These are phyloP conservation scores for Prionace glauca DNA, from an alignment of 2,797 vertebrate species.

Conservation along the genomic window DNA sequence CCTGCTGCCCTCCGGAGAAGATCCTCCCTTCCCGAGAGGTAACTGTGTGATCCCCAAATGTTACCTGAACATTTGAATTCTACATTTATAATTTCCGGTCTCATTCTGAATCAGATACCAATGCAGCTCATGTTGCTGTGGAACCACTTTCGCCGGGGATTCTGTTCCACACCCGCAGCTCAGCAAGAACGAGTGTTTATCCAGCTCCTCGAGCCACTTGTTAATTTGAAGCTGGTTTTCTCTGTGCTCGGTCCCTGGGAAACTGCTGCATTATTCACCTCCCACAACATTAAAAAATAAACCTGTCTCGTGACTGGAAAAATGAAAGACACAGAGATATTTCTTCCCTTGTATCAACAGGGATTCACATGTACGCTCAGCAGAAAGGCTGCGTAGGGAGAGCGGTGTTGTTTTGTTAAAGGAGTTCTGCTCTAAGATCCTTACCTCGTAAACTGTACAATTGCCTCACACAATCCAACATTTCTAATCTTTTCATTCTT, in stretches of 20 bases:
- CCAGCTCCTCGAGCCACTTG: background rate
- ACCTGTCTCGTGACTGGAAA: background rate
- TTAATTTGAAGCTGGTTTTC: background rate
- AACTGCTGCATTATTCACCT: background rate
- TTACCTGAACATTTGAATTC: background rate
- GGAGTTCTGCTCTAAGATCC: background rate
- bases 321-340: background rate
- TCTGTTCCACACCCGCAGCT: background rate
- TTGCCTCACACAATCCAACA: constrained; percentile 95
- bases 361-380: background rate
- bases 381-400: background rate
- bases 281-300: background rate
- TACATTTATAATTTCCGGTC: background rate
- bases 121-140: background rate
- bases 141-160: background rate
- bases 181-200: background rate
- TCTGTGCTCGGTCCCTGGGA: background rate
- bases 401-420: background rate
- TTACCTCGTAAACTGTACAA: constrained; percentile 97
- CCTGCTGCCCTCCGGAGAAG: background rate
- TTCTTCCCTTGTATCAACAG: background rate
- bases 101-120: background rate
- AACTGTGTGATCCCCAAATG: too few relatives aligned
- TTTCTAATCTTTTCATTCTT: constrained; percentile 98
- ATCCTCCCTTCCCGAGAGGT: background rate